Percentiles rank a stretch among this genome's conserved stretches.
These are phyloP conservation scores for Acanthornis magna DNA, from an alignment of 2,797 vertebrate genomes.

Conservation along the genomic window DNA sequence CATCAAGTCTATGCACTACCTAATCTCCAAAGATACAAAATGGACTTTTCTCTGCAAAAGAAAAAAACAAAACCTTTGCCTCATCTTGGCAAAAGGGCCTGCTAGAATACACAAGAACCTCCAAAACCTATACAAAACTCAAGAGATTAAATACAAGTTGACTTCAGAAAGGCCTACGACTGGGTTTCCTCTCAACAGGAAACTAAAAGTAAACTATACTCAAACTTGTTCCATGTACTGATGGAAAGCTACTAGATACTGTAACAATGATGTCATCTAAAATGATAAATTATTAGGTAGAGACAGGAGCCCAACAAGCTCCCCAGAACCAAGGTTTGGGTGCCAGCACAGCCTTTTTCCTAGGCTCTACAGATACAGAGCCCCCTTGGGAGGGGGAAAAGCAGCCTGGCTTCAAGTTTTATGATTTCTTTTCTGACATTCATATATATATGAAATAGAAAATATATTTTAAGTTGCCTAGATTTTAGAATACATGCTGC, in stretches of 20 bases:
- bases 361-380: neutral
- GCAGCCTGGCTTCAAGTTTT: neutral
- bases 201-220: neutral
- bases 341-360: neutral
- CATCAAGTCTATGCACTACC: neutral
- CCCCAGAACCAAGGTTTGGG: neutral
- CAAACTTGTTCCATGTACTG: neutral
- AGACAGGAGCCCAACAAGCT: neutral
- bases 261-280: neutral
- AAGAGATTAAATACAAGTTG: neutral
- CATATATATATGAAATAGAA: neutral
- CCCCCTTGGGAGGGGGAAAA: fast-evolving
- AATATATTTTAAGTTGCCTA: neutral
- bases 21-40: neutral
- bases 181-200: neutral
- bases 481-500: neutral
- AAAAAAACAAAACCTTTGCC: too few species aligned
- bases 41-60: neutral
- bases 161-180: neutral
- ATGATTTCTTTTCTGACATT: neutral
- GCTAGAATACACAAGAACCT: neutral
- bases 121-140: neutral
- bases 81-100: neutral
- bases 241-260: neutral
- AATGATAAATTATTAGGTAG: neutral